phyloP scores from a whole-genome alignment of 2,797 vertebrate genomes.

The Bucorvus abyssinicus region DNA sequence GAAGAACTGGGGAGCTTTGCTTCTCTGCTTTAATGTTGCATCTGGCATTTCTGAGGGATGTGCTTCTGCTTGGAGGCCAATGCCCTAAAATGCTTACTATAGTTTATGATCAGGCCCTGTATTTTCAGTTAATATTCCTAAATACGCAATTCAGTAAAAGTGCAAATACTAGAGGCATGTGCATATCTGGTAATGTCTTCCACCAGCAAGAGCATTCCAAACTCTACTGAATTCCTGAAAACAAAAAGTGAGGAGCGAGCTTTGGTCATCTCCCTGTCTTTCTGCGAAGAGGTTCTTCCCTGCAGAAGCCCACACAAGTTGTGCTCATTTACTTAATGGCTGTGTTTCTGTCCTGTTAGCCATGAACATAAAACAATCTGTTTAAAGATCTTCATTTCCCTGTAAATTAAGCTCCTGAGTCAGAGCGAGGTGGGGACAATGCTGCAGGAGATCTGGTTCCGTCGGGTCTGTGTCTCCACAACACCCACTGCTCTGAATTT shows the following conservation, averaged over 20 bases:
- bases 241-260: background rate
- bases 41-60: background rate
- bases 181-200: background rate
- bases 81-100: accelerated
- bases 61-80: accelerated
- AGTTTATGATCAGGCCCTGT: background rate
- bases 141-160: background rate
- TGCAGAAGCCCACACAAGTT: background rate
- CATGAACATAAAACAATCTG: background rate
- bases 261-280: background rate
- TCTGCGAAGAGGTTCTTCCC: background rate
- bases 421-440: background rate
- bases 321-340: background rate
- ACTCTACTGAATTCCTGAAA: background rate
- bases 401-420: background rate
- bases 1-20: background rate
- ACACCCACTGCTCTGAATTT: background rate
- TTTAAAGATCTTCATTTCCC: background rate
- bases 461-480: background rate
- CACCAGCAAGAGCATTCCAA: background rate
- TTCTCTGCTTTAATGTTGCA: background rate
- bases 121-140: background rate
- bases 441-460: background rate
- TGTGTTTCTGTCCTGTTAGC: background rate
- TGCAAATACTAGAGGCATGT: background rate